Conservation (phyloP, 2,888 invertebrate species). For the Flexamia atlantica region DNA sequence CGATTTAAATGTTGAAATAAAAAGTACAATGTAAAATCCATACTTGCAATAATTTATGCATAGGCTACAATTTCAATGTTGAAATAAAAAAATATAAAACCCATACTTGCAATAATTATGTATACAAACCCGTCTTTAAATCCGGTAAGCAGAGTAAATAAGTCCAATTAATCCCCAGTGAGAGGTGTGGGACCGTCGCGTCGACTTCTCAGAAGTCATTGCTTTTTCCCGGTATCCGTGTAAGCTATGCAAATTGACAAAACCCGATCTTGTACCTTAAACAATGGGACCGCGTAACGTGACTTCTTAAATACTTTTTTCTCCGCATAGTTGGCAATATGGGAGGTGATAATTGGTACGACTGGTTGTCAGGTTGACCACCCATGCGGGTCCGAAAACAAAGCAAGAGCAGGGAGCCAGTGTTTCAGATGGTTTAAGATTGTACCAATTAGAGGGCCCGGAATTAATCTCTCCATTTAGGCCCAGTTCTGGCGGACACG, state of each 20-base stretch:
- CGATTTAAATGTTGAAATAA: too few relatives aligned
- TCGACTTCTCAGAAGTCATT: constrained; percentile 31
- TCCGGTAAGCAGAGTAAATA: not conserved
- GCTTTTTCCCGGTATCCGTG: constrained; percentile 39
- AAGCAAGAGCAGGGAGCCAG: constrained; percentile 45
- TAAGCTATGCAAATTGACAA: constrained; percentile 49
- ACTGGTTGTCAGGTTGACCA: constrained; percentile 61
- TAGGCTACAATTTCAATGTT: too few relatives aligned
- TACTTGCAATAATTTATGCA: too few relatives aligned
- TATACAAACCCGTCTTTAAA: too few relatives aligned
- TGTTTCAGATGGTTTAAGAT: constrained; percentile 60
- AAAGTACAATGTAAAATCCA: too few relatives aligned
- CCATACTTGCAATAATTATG: too few relatives aligned
- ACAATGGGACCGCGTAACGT: constrained; percentile 49
- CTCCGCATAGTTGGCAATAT: constrained; percentile 58
- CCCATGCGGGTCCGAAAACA: constrained; percentile 61
- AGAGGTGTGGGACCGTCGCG: not conserved
- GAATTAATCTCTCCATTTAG: constrained; percentile 60
- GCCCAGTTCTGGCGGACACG: not conserved
- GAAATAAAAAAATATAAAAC: too few relatives aligned
- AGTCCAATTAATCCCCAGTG: constrained; percentile 21
- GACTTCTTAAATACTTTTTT: constrained; percentile 62
- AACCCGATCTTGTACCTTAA: constrained; percentile 33
- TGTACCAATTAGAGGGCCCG: constrained; percentile 59
- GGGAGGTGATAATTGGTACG: constrained; percentile 63